Conservation (phyloP, 2,797 vertebrate genomes). For the Lacerta bilineata region DNA sequence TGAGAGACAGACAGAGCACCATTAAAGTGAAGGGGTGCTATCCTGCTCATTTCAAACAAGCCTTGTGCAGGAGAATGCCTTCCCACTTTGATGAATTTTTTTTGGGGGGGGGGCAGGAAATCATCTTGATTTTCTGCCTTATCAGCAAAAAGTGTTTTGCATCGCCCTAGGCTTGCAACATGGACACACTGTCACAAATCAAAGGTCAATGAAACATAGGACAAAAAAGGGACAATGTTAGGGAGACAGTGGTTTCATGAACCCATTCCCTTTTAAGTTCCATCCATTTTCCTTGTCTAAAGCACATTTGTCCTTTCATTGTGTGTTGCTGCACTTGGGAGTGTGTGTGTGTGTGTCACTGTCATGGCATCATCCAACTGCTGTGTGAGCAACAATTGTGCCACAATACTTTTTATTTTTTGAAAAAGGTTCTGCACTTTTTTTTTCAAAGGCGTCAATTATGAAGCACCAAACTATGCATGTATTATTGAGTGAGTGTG, state of each 20-base stretch:
- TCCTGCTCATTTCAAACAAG: background rate
- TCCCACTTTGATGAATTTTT: too few species aligned
- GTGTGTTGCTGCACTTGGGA: constrained; percentile 29
- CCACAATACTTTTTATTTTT: constrained; percentile 1
- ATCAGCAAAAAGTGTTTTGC: background rate
- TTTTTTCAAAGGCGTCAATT: background rate
- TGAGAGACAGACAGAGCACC: background rate
- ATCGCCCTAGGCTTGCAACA: background rate
- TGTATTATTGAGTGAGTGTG: constrained; percentile 77
- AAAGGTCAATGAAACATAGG: background rate
- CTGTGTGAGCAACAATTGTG: background rate
- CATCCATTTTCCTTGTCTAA: background rate
- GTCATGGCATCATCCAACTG: constrained; percentile 35
- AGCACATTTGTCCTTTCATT: constrained; percentile 31
- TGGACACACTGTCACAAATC: background rate
- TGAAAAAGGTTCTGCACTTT: accelerated
- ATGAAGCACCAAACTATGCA: constrained; percentile 82
- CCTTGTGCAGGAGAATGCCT: background rate
- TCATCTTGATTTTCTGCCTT: background rate
- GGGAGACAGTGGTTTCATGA: background rate
- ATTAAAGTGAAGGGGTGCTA: background rate
- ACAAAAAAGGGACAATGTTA: background rate
- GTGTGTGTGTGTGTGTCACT: constrained; percentile 4
- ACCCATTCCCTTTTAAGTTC: background rate
- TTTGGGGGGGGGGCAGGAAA: too few species aligned